Conservation (phyloP, 2,888 invertebrate species). For the Chrysina gloriosa region DNA sequence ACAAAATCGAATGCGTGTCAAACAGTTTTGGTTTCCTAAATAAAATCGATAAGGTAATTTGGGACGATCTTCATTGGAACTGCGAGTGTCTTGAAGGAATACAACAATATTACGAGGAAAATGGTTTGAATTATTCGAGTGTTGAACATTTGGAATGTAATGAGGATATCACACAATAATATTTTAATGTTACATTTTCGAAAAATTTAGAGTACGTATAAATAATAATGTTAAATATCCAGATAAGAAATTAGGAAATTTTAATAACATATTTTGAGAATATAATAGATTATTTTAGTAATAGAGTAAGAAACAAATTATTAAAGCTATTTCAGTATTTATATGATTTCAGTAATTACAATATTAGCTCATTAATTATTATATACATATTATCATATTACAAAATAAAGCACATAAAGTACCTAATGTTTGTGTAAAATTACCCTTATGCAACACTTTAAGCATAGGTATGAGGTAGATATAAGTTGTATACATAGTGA, state of each 20-base stretch:
- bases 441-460: too few species aligned
- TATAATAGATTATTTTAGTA: neutral
- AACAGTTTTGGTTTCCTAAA: constrained; percentile 13
- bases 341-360: neutral
- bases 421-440: too few species aligned
- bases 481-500: too few species aligned
- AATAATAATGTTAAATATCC: neutral
- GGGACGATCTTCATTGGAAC: constrained; percentile 35
- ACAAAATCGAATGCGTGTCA: constrained; percentile 36
- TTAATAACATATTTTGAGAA: neutral
- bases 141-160: neutral
- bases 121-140: neutral
- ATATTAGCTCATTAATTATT: too few species aligned
- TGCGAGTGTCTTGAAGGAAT: constrained; percentile 32
- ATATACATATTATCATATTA: too few species aligned
- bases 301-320: neutral
- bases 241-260: neutral
- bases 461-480: too few species aligned
- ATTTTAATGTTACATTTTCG: too few species aligned
- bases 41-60: constrained; percentile 10
- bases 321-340: neutral
- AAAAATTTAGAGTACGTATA: neutral
- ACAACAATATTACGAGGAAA: neutral
- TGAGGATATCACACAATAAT: too few species aligned
- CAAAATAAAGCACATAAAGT: too few species aligned